These are phyloP conservation scores for Hycleus phaleratus DNA, from an alignment of 1,140 invertebrate species.

Conservation along the genomic window DNA sequence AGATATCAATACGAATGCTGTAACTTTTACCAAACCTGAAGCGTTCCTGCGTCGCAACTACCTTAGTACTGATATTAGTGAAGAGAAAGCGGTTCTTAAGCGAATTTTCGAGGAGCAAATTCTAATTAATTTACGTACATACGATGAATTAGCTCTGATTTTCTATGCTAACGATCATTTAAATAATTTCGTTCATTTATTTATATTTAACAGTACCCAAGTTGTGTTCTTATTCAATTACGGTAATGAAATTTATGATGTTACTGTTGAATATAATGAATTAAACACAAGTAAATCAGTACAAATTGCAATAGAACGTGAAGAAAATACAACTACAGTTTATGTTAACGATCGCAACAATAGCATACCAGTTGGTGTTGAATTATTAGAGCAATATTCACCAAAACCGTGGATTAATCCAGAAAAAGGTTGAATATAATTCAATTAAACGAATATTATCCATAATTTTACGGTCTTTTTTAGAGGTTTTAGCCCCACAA, in stretches of 20 bases:
- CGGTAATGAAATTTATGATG: conserved; percentile 68
- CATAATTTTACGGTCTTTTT: conserved; percentile 19
- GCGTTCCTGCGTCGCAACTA: conserved; percentile 75
- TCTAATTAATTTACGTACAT: conserved; percentile 79
- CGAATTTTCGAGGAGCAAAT: conserved; percentile 71
- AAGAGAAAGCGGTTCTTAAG: conserved; percentile 56
- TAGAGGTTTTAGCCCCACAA: conserved; percentile 78
- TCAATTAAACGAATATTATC: too few species aligned
- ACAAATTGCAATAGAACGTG: conserved; percentile 74
- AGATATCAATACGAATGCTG: conserved; percentile 85
- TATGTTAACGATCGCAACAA: conserved; percentile 76
- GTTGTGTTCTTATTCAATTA: conserved; percentile 80
- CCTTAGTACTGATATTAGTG: conserved; percentile 54
- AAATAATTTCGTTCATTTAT: conserved; percentile 89
- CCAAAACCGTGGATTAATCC: conserved; percentile 80
- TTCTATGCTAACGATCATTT: conserved; percentile 88
- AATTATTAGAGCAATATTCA: conserved; percentile 65
- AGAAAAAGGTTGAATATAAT: conserved; percentile 51
- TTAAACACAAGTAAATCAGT: conserved; percentile 73
- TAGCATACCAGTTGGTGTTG: conserved; percentile 60
- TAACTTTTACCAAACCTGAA: conserved; percentile 77
- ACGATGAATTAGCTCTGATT: conserved; percentile 71
- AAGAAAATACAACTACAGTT: conserved; percentile 62
- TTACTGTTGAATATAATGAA: conserved; percentile 64
- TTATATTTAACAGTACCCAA: conserved; percentile 63